These are phyloP conservation scores for Podarcis siculus DNA, from an alignment of 2,797 vertebrate genomes.

Conservation along the genomic window DNA sequence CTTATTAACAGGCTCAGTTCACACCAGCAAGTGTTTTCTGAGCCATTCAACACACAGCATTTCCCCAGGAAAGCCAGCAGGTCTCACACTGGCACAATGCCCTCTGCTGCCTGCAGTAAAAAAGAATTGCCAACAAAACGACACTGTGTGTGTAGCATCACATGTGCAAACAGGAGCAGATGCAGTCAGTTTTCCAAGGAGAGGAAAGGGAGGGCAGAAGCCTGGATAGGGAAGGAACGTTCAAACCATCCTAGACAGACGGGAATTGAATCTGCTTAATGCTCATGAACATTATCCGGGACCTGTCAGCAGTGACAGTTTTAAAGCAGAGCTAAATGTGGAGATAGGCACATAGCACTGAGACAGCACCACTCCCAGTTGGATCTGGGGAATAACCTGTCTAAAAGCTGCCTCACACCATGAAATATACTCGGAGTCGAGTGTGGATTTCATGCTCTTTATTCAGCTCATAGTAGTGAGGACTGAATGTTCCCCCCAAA, in stretches of 20 bases:
- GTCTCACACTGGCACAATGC: slow-evolving; percentile 40
- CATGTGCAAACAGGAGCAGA: slow-evolving; percentile 29
- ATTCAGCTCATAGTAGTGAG: too few species aligned
- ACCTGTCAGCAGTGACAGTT: slow-evolving; percentile 43
- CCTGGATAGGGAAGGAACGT: fast-evolving
- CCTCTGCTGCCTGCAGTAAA: slow-evolving; percentile 37
- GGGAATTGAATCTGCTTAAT: fast-evolving
- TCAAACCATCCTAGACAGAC: fast-evolving
- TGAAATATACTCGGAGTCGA: too few species aligned
- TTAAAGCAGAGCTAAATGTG: not conserved
- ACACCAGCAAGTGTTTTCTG: slow-evolving; percentile 46
- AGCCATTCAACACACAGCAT: fast-evolving
- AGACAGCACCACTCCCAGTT: not conserved
- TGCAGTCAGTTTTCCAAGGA: not conserved
- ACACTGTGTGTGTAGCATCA: not conserved
- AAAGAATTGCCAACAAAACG: not conserved
- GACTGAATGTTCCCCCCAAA: too few species aligned
- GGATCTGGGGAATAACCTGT: not conserved
- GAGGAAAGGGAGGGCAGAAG: fast-evolving
- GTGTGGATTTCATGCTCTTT: too few species aligned
- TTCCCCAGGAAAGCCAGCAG: slow-evolving; percentile 50
- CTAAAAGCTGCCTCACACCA: not conserved
- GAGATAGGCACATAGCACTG: not conserved
- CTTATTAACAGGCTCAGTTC: slow-evolving; percentile 47
- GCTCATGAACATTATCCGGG: fast-evolving